phyloP scores from a whole-genome alignment of 64 coral and sea anemone genomes.

The Montipora sp. region DNA sequence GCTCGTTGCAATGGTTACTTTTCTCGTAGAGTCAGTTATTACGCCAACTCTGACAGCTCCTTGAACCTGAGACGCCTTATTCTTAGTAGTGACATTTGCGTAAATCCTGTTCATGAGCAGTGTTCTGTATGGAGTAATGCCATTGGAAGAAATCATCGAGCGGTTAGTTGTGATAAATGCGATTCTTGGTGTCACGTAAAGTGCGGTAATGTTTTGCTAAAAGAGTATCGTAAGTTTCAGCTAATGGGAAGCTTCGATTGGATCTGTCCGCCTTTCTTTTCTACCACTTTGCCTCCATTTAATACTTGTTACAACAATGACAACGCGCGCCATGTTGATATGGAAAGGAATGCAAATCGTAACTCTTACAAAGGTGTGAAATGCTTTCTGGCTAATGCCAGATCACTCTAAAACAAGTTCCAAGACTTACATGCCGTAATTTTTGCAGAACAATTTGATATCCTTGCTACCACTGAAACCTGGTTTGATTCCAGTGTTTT shows the following conservation, averaged over 20 bases:
- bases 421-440: too few species aligned
- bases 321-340: neutral
- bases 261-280: neutral
- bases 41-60: neutral
- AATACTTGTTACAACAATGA: neutral
- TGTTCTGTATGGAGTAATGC: constrained; percentile 30
- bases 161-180: neutral
- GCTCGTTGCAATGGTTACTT: neutral
- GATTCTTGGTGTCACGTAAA: neutral
- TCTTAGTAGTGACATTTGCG: neutral
- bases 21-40: neutral
- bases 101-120: constrained; percentile 1
- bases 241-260: neutral
- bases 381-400: too few species aligned
- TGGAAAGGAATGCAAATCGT: neutral
- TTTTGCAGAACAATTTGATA: too few species aligned
- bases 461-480: too few species aligned
- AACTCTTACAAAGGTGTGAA: neutral
- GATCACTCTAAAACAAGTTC: too few species aligned
- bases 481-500: too few species aligned
- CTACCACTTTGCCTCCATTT: neutral
- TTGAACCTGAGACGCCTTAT: neutral
- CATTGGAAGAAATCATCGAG: constrained; percentile 1
- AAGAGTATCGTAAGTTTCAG: neutral
- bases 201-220: neutral